A percentile compares a stretch with the other conserved stretches of the same genome.
phyloP scores from a whole-genome alignment of 2,113 vertebrate genomes.

The Eublepharis macularius region DNA sequence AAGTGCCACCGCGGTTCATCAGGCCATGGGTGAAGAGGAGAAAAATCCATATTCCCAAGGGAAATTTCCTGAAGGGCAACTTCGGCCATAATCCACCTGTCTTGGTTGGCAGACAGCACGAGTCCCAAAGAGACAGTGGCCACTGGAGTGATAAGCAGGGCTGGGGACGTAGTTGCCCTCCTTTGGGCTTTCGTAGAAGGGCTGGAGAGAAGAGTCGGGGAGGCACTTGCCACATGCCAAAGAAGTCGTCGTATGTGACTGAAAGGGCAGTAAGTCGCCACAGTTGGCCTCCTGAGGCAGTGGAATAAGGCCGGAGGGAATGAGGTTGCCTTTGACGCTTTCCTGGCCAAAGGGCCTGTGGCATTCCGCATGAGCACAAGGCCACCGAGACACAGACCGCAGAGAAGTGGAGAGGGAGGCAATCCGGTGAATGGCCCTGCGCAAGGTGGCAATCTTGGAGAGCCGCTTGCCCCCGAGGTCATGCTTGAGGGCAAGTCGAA shows the following conservation, averaged over 20 bases:
- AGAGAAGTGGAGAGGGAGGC: constrained; percentile 86
- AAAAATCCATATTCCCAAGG: constrained; percentile 71
- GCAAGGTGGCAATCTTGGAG: constrained; percentile 95
- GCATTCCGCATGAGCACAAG: constrained; percentile 83
- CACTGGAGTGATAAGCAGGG: background rate
- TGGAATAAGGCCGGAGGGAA: background rate
- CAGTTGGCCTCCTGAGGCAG: constrained; percentile 28
- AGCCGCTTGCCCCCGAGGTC: constrained; percentile 92
- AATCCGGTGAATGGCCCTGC: constrained; percentile 92
- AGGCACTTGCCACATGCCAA: constrained; percentile 21
- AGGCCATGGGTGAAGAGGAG: constrained; percentile 65
- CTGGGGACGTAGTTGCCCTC: background rate
- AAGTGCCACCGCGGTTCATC: accelerated
- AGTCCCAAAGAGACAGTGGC: constrained; percentile 41
- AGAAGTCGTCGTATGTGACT: background rate
- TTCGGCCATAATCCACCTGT: constrained; percentile 33
- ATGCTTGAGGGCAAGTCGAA: constrained; percentile 87
- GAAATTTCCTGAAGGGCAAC: background rate
- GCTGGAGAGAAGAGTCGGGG: constrained; percentile 50
- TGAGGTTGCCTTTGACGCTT: accelerated
- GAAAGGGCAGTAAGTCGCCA: background rate
- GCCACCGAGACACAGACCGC: constrained; percentile 62
- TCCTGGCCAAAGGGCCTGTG: background rate
- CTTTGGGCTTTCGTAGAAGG: constrained; percentile 18
- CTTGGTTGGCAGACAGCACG: constrained; percentile 56